These are phyloP conservation scores for Neopipo cinnamomea DNA, from an alignment of 2,113 vertebrate species.

Conservation along the genomic window DNA sequence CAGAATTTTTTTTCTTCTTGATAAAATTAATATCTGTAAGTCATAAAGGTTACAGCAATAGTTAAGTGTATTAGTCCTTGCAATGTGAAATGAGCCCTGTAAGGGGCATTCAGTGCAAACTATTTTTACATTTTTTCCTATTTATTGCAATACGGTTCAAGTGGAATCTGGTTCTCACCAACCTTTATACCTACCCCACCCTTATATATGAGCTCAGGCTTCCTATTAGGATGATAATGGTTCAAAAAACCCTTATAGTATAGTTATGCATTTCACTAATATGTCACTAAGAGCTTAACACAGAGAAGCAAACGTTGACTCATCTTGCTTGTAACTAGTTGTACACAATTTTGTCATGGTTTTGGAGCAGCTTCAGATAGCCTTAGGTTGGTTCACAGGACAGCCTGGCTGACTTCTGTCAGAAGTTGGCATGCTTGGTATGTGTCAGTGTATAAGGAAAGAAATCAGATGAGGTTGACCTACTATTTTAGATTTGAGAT, in stretches of 20 bases:
- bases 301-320: background rate
- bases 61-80: background rate
- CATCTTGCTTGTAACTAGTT: background rate
- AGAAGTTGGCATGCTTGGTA: background rate
- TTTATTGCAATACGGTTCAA: background rate
- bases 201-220: background rate
- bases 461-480: background rate
- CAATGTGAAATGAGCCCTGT: background rate
- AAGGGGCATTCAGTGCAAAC: background rate
- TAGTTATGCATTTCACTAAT: background rate
- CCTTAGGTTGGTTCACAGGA: background rate
- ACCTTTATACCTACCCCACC: background rate
- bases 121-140: background rate
- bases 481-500: background rate
- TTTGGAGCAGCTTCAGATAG: background rate
- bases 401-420: background rate
- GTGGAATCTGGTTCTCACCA: background rate
- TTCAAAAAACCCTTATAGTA: background rate
- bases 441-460: background rate
- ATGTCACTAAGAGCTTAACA: background rate
- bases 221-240: background rate
- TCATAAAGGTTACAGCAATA: background rate
- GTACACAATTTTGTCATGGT: background rate
- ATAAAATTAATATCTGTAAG: background rate
- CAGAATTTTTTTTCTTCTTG: background rate